Conservation (phyloP, 2,797 vertebrate species). For the Sebastes diaconus region DNA sequence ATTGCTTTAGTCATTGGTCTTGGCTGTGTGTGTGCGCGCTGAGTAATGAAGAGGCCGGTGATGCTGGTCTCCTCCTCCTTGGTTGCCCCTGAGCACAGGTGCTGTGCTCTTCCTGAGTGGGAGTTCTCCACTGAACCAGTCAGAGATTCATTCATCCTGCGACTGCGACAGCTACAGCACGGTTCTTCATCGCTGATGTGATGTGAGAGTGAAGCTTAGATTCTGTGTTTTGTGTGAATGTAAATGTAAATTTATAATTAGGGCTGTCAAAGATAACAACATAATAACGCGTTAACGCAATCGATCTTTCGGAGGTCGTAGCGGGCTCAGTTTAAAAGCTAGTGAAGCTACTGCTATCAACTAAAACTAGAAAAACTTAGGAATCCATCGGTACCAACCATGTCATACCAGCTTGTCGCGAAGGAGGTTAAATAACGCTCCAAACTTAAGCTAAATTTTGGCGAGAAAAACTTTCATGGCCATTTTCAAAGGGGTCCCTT, state of each 20-base stretch:
- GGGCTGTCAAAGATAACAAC: too few species aligned
- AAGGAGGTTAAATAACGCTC: too few species aligned
- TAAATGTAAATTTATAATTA: too few species aligned
- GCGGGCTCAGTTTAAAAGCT: too few species aligned
- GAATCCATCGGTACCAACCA: too few species aligned
- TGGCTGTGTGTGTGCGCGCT: slow-evolving; percentile 41
- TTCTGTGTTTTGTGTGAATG: neutral
- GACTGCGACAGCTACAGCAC: slow-evolving; percentile 7
- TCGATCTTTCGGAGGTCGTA: too few species aligned
- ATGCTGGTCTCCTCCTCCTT: slow-evolving; percentile 54
- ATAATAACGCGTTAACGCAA: too few species aligned
- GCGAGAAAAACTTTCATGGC: accelerated
- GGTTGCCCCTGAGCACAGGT: slow-evolving; percentile 46
- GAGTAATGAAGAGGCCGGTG: slow-evolving; percentile 64
- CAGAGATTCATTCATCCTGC: slow-evolving; percentile 59
- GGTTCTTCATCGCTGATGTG: neutral
- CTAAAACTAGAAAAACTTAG: too few species aligned
- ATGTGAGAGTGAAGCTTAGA: slow-evolving; percentile 6
- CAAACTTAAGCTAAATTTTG: too few species aligned
- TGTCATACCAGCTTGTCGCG: accelerated
- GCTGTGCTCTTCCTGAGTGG: slow-evolving; percentile 47
- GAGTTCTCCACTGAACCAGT: slow-evolving; percentile 48
- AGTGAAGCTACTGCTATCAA: too few species aligned
- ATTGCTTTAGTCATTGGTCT: slow-evolving; percentile 51
- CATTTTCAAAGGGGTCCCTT: too few species aligned